Evolutionary conservation across 2,113 vertebrate genomes (phyloP).

Genomic region (Drymodes brunneopygia): DNA sequence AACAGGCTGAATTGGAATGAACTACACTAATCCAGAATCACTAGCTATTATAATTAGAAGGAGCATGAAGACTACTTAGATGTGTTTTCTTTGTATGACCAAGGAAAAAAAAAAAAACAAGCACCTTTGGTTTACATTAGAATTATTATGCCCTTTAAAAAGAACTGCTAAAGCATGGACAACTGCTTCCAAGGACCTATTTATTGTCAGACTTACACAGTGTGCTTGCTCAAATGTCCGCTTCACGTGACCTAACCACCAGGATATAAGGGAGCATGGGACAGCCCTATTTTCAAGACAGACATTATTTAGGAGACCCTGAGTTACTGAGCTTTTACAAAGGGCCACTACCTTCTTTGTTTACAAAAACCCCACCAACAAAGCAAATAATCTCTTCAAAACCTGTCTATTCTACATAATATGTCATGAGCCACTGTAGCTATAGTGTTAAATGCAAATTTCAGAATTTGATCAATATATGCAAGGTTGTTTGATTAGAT

Average conservation of each 20-base stretch:
- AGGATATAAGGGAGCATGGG: background rate
- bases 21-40: slow-evolving; percentile 5
- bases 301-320: background rate
- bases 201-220: background rate
- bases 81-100: background rate
- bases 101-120: background rate
- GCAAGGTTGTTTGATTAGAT: background rate
- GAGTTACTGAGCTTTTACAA: background rate
- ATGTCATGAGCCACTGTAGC: rapidly evolving
- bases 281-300: background rate
- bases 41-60: background rate
- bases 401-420: background rate
- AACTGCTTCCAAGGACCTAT: background rate
- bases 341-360: background rate
- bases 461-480: background rate
- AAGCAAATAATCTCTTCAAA: background rate
- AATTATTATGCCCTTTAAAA: background rate
- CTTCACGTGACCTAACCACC: background rate
- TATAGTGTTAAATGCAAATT: background rate
- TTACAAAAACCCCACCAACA: background rate
- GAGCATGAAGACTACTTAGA: background rate
- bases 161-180: background rate
- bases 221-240: background rate
- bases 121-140: background rate
- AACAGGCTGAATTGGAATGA: background rate